These are phyloP conservation scores for Callospermophilus lateralis DNA, from an alignment of 2,113 vertebrate genomes.

Conservation along the genomic window DNA sequence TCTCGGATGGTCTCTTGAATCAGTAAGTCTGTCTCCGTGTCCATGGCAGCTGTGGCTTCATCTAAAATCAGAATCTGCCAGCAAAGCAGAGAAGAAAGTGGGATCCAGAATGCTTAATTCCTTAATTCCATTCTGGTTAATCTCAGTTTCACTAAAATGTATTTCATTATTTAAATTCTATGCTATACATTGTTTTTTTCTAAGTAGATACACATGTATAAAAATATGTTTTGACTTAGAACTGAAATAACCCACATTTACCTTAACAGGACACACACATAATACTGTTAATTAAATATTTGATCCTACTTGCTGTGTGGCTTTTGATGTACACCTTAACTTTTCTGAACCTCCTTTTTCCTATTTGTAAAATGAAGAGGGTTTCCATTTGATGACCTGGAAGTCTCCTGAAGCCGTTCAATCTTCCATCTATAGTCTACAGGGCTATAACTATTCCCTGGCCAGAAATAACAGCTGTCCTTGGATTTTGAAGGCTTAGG, in stretches of 20 bases:
- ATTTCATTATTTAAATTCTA: constrained; percentile 28
- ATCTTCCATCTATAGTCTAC: neutral
- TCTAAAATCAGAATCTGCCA: constrained; percentile 96
- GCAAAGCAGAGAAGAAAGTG: constrained; percentile 8
- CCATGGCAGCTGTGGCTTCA: constrained; percentile 98
- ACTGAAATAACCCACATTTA: neutral
- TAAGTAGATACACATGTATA: neutral
- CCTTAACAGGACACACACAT: neutral
- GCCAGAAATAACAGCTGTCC: neutral
- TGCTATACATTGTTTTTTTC: neutral
- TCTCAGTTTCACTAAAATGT: neutral
- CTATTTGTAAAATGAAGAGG: neutral
- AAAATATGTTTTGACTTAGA: constrained; percentile 24
- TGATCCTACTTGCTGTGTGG: neutral
- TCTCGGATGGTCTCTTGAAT: constrained; percentile 96
- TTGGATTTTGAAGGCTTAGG: neutral
- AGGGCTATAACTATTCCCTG: neutral
- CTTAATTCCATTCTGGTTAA: neutral
- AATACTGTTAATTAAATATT: neutral
- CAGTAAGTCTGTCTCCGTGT: constrained; percentile 95
- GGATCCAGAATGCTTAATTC: neutral
- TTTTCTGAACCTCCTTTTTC: neutral
- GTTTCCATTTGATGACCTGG: neutral
- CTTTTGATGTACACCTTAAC: neutral
- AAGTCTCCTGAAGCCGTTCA: neutral